Conservation (phyloP, 2,113 vertebrate genomes). For the Caranx ignobilis region DNA sequence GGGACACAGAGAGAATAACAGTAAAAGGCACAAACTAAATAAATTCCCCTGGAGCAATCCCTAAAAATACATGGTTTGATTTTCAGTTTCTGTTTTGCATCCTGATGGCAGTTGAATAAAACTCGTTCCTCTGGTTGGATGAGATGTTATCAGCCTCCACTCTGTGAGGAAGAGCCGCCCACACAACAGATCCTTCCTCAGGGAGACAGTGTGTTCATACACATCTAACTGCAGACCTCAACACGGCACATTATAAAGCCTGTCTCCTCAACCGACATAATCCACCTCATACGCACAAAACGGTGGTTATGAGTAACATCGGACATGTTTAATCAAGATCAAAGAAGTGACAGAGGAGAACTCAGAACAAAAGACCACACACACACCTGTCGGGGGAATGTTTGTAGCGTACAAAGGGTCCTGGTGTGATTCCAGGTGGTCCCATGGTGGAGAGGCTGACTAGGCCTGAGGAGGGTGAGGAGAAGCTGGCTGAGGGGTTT, state of each 20-base stretch:
- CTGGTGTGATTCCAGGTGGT: slow-evolving; percentile 71
- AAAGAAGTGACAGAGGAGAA: background rate
- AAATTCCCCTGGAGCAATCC: background rate
- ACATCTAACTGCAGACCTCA: slow-evolving; percentile 49
- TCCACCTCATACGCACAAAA: slow-evolving; percentile 16
- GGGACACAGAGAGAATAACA: background rate
- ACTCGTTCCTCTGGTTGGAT: slow-evolving; percentile 70
- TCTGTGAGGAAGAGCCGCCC: slow-evolving; percentile 71
- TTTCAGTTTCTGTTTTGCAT: slow-evolving; percentile 51
- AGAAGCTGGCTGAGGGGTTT: slow-evolving; percentile 94
- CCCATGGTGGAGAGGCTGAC: slow-evolving; percentile 63
- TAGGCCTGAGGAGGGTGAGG: slow-evolving; percentile 82
- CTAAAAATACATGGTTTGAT: slow-evolving; percentile 9
- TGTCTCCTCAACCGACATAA: slow-evolving; percentile 24
- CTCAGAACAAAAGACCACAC: slow-evolving; percentile 59
- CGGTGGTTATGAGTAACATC: slow-evolving; percentile 28
- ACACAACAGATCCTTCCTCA: slow-evolving; percentile 70
- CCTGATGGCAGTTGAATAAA: slow-evolving; percentile 53
- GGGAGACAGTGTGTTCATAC: slow-evolving; percentile 62
- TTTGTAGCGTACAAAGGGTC: slow-evolving; percentile 88
- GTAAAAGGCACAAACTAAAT: background rate
- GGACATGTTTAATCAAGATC: slow-evolving; percentile 43
- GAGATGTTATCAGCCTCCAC: slow-evolving; percentile 66
- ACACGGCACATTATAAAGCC: slow-evolving; percentile 22
- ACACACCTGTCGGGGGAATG: slow-evolving; percentile 88